phyloP scores from a whole-genome alignment of 2,797 vertebrate genomes.

The Syngnathus rostellatus region DNA sequence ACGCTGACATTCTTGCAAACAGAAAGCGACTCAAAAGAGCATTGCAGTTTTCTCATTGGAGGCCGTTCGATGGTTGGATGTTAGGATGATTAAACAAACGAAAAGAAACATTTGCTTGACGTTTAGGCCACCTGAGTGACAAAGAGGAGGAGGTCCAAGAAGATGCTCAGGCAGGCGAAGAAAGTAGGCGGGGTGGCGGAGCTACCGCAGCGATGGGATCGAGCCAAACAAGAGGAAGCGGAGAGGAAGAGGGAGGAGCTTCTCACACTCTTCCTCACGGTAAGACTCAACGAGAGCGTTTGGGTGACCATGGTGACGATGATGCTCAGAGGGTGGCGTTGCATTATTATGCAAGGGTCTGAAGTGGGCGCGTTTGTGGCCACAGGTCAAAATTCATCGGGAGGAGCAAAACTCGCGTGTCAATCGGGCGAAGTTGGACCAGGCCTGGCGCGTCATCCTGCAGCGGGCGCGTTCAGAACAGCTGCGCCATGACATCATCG shows the following conservation, averaged over 20 bases:
- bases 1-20: no score
- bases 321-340: background rate
- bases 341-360: background rate
- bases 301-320: background rate
- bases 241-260: constrained; percentile 41
- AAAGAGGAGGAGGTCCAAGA: background rate
- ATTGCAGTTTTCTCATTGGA: no score
- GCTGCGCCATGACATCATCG: background rate
- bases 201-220: constrained; percentile 26
- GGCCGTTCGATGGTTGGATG: no score
- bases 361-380: background rate
- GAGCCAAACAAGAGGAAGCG: constrained; percentile 33
- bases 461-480: constrained; percentile 11
- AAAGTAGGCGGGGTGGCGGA: constrained; percentile 18
- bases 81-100: no score
- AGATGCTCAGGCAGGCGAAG: constrained; percentile 37
- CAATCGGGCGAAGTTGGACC: constrained; percentile 41
- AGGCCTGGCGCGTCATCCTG: constrained; percentile 35
- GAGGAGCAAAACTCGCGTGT: constrained; percentile 32
- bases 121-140: no score
- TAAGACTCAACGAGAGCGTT: constrained; percentile 10
- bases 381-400: constrained; percentile 53
- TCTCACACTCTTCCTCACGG: constrained; percentile 30
- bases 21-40: no score
- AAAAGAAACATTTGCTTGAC: no score